phyloP scores from a whole-genome alignment of 2,888 invertebrate species.

The Pocota personata region DNA sequence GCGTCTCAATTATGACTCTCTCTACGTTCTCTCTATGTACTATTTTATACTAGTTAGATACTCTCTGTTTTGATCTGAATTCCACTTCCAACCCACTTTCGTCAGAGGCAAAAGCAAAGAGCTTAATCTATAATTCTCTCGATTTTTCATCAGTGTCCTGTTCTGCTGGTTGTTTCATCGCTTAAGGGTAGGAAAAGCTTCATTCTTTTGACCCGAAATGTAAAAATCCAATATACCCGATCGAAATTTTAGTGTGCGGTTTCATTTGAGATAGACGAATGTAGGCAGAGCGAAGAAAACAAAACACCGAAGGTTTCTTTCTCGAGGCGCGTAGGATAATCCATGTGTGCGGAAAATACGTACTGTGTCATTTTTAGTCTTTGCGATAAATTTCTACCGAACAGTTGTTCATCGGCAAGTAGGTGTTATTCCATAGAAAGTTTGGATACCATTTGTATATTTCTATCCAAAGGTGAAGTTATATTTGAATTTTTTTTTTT shows the following conservation, averaged over 20 bases:
- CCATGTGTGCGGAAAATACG: constrained; percentile 54
- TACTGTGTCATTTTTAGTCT: constrained; percentile 55
- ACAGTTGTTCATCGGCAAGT: constrained; percentile 24
- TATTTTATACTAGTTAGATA: not conserved
- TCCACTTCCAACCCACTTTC: constrained; percentile 50
- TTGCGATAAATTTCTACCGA: constrained; percentile 47
- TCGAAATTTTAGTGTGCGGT: constrained; percentile 71
- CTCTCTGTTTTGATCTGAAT: constrained; percentile 70
- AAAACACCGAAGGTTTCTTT: constrained; percentile 58
- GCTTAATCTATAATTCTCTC: constrained; percentile 39
- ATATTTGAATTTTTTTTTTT: not conserved
- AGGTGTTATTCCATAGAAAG: not conserved
- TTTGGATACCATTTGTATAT: no score
- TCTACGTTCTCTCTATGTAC: not conserved
- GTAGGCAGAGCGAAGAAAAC: constrained; percentile 55
- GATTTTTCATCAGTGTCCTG: constrained; percentile 51
- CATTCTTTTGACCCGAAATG: constrained; percentile 72
- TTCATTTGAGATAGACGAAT: constrained; percentile 66
- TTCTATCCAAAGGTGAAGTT: no score
- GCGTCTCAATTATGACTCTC: constrained; percentile 8
- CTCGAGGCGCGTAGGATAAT: constrained; percentile 43
- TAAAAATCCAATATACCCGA: constrained; percentile 69
- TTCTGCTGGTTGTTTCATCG: constrained; percentile 36
- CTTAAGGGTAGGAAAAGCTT: constrained; percentile 62
- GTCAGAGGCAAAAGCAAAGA: constrained; percentile 12